Evolutionary conservation across 1,140 invertebrate species (phyloP).

Genomic region (Ceratina japonica): DNA sequence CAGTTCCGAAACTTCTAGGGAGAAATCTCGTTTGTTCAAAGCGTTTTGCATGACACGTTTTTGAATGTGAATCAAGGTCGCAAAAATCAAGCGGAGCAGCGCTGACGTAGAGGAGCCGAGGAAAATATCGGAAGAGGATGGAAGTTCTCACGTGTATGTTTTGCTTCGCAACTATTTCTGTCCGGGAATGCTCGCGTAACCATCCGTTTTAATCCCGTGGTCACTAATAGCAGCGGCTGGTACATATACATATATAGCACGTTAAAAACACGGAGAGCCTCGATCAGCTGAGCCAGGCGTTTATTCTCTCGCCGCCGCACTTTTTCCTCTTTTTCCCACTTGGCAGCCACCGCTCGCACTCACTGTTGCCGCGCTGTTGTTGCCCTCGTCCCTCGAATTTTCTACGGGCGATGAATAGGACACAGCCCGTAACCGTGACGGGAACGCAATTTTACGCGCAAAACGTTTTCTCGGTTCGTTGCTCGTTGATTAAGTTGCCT

Average conservation of each 20-base stretch:
- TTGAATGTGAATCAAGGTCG: background rate
- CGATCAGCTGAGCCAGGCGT: constrained; percentile 60
- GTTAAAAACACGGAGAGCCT: constrained; percentile 26
- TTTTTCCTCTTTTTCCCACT: background rate
- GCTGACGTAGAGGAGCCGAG: background rate
- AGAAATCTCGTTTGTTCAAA: too few species aligned
- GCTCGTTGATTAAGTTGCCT: constrained; percentile 6
- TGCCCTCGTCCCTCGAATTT: background rate
- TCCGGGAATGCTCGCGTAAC: constrained; percentile 67
- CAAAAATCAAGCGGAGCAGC: background rate
- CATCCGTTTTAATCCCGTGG: constrained; percentile 67
- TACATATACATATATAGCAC: constrained; percentile 4
- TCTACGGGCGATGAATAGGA: constrained; percentile 4
- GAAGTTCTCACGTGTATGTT: constrained; percentile 56
- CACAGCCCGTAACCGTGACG: background rate
- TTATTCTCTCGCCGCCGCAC: constrained; percentile 20
- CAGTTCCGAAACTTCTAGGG: too few species aligned
- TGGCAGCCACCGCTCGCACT: background rate
- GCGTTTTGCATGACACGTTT: too few species aligned
- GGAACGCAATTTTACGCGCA: background rate
- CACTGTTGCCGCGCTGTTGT: background rate
- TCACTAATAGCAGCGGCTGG: constrained; percentile 59
- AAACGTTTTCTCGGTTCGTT: background rate
- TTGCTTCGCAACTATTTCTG: constrained; percentile 67
- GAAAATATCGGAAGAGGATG: background rate